Evolutionary conservation across 2,113 vertebrate genomes (phyloP), one percentile per base, ranked within the genome.

Genomic region (Pedionomus torquatus): DNA sequence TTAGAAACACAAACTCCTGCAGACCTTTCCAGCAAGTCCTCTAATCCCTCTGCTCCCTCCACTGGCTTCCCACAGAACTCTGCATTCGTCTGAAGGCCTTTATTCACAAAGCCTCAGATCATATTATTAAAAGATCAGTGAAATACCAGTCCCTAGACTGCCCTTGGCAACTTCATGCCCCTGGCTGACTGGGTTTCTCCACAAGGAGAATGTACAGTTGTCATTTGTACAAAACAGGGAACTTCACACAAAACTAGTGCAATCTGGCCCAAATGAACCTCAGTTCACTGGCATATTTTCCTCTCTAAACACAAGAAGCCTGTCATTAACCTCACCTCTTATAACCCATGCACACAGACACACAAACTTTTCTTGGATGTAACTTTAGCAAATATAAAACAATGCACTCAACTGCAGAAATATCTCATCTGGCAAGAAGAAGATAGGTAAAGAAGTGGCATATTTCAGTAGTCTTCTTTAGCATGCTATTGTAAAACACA

Each of bases 51-150:
- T 96, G 86, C 88, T 96, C 85, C 79, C 95, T 95, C 85, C 88
- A 86, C 90, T 94, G 96, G 72, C 86, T 97, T 96, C 68, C 69
- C 83, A 90, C 64, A 94, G 96, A 93, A 93, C 39, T 78, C 86
- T 86, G 60, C 19, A 41, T 83, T 88, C 11, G 1, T 95, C 88
- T 95, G 79, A 96, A 94, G 75, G 79, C 66, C 81, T 96, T 93
- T 93, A 94, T 95, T 84, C 87, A 84, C 83, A 94, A 96, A 97
- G 65, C 75, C 82, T 93, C 0, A 5, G 90, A 93, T 96, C 83
- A 93, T 94, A 80, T 95, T 94, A 90, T 94, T 93, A 92, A 96
- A 94, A 94, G 87, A 95, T 91, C 86, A 94, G 85, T 95, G 93
- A 81, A 95, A 86, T 60, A 92, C 35, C 68, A 70, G 31, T 94